These are phyloP conservation scores for Neodiprion lecontei DNA, from an alignment of 1,140 invertebrate genomes.

Conservation along the genomic window DNA sequence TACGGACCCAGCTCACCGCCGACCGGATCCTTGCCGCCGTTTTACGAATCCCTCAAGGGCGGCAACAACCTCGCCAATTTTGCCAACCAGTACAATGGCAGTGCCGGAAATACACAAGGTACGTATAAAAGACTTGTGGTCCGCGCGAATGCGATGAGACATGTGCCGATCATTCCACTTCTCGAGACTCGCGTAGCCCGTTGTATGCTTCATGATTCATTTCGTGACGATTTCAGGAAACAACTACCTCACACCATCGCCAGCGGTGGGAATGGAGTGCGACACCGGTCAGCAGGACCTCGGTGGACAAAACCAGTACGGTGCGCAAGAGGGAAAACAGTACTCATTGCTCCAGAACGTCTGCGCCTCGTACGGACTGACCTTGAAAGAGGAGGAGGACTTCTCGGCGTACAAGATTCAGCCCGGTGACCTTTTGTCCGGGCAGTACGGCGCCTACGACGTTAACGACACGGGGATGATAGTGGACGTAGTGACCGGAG, in stretches of 20 bases:
- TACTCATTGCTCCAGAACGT: slow-evolving; percentile 82
- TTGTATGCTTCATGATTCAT: neutral
- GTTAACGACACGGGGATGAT: slow-evolving; percentile 78
- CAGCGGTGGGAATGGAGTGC: slow-evolving; percentile 75
- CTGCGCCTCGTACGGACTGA: slow-evolving; percentile 76
- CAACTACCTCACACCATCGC: slow-evolving; percentile 67
- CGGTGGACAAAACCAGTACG: slow-evolving; percentile 56
- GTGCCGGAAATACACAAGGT: slow-evolving; percentile 45
- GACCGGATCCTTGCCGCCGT: slow-evolving; percentile 81
- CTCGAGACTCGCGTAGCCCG: neutral
- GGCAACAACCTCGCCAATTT: slow-evolving; percentile 69
- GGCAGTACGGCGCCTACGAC: slow-evolving; percentile 73
- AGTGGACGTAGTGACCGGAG: slow-evolving; percentile 77
- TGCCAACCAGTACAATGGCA: slow-evolving; percentile 62
- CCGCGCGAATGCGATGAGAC: neutral
- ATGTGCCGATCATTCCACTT: no score
- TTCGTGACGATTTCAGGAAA: slow-evolving; percentile 42
- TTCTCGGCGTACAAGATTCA: slow-evolving; percentile 76
- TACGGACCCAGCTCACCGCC: slow-evolving; percentile 85
- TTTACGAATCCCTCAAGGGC: slow-evolving; percentile 83
- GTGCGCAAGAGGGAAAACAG: slow-evolving; percentile 70
- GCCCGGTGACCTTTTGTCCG: slow-evolving; percentile 65
- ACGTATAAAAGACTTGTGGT: neutral
- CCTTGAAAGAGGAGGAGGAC: slow-evolving; percentile 80
- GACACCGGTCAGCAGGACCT: slow-evolving; percentile 71